Percentiles rank a stretch among this genome's conserved stretches.
These are phyloP conservation scores for Grapholita molesta DNA, from an alignment of 1,140 invertebrate genomes.

Conservation along the genomic window DNA sequence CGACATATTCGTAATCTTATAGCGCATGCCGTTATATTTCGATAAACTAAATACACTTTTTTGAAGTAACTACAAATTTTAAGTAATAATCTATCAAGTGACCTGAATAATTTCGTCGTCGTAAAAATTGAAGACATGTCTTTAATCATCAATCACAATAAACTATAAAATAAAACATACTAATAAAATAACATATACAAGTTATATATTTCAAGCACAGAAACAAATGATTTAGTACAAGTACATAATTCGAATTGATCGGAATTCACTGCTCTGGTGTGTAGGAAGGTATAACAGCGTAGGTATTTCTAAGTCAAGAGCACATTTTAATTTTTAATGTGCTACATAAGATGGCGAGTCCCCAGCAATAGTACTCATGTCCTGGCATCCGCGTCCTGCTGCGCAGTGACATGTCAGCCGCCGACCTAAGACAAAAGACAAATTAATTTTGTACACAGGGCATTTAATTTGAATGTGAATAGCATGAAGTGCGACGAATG, in stretches of 20 bases:
- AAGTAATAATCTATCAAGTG: not conserved
- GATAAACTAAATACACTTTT: conserved; percentile 50
- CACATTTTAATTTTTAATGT: conserved; percentile 14
- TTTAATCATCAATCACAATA: no score
- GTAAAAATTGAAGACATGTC: no score
- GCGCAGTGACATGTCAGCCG: conserved; percentile 60
- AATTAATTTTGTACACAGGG: conserved; percentile 77
- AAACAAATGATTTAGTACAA: no score
- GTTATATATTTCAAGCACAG: no score
- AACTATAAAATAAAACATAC: no score
- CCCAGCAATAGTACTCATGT: conserved; percentile 8
- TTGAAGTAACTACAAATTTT: not conserved
- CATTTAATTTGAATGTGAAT: conserved; percentile 78
- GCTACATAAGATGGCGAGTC: not conserved
- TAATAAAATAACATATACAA: no score
- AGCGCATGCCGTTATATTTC: conserved; percentile 34
- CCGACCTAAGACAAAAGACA: conserved; percentile 74
- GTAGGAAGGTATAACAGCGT: not conserved
- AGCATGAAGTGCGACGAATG: conserved; percentile 77
- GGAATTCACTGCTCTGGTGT: no score
- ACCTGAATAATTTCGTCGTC: no score
- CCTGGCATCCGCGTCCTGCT: conserved; percentile 43
- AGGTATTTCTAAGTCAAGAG: not conserved
- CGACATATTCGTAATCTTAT: conserved; percentile 50
- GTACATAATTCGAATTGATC: no score